Evolutionary conservation across 2,888 invertebrate species (phyloP), one percentile per base, ranked within the genome.

Genomic region (Philereme transversata): DNA sequence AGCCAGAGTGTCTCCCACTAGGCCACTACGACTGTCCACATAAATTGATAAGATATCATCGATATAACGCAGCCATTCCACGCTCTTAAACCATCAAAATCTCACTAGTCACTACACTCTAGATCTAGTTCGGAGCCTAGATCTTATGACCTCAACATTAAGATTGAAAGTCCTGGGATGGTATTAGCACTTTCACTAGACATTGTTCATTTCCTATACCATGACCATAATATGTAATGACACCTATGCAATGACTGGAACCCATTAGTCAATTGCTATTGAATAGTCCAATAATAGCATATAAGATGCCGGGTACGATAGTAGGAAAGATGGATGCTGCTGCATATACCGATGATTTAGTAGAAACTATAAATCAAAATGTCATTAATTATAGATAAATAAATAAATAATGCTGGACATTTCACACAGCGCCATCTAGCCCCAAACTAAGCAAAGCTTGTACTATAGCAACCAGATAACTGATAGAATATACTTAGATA

Each of bases 21-120:
- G 22, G 22, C 22, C 3, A 22, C 22, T 22, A 22, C 22, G 22
- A 3, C 22, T 22, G 22, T 22, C 22, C 3, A 22, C 22, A 22
- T 22, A 22, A 64, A 64, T 54, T 69, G 68, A 72, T 71, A 66
- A 57, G 77, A 77, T 75, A 75, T 69, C 71, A 72, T 74, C 69
- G 57, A 68, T 65, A 64, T 73, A 72, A 74, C 70, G 73, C 70
- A 60, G 69, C 68, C 65, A 70, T 71, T 76, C 74, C 74, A 76
- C 64, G 68, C 70, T 72, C 69, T 71, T 73, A 74, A 82, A 75
- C 81, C 73, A 75, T 79, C 76, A 77, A 74, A 76, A 68, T 62
- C 69, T 65, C 70, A 72, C 75, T 72, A 72, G 51, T 65, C 70
- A 72, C 75, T 72, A 72, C 49, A 67, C 64, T 64, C 67, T 69